Base-by-base conservation (phyloP, 2,888 invertebrate genomes). In the Hoplodrina ambigua region DNA sequence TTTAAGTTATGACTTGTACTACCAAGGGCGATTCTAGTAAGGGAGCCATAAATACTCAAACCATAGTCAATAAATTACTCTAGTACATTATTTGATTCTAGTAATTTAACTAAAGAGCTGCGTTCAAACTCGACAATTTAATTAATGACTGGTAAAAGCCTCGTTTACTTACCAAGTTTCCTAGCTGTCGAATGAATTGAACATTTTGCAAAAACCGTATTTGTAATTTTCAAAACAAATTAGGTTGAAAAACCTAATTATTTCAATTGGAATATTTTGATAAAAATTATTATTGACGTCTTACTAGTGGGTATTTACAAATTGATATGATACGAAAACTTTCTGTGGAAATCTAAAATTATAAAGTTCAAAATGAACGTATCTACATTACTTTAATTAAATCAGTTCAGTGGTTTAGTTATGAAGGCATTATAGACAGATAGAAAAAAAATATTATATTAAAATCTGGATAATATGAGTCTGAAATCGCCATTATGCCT, bases 101-200 rank as follows among this genome's bases (percentile, higher is more conserved):
- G 82, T 64, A 67, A 78, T 81, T 76, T 70, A 56, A 54, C 64
- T 62, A 66, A 78, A 52, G 71, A 70, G 56, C 49, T 81, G 59
- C 53, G 71, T 75, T 80, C 58, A 55, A 75, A 75, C 65, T 65
- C 52, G 68, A 71, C 75, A 80, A 80, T 80, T 61, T 75, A 67
- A 80, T 83, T 83, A 83, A 83, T 72, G 67, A 72, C 52, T 55
- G 70, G 75, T 75, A 66, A 69, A 69, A 69, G 60, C 59, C 68
- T 71, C 76, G 61, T 83, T 80, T 75, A 71, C 68, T 61, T 37
- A 20, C 61, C 56, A 66, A 70, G 65, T 79, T 70, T 52, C 67
- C 49, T 53, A 59, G 46, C 64, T 63, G 53, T 57, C 56, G 54
- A 80, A 54, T 60, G 59, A 69, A 64, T 46, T 54, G 52, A 63